Percentiles rank a stretch among this genome's conserved stretches.
These are phyloP conservation scores for Patella depressa DNA, from an alignment of 2,888 invertebrate species.

Conservation along the genomic window DNA sequence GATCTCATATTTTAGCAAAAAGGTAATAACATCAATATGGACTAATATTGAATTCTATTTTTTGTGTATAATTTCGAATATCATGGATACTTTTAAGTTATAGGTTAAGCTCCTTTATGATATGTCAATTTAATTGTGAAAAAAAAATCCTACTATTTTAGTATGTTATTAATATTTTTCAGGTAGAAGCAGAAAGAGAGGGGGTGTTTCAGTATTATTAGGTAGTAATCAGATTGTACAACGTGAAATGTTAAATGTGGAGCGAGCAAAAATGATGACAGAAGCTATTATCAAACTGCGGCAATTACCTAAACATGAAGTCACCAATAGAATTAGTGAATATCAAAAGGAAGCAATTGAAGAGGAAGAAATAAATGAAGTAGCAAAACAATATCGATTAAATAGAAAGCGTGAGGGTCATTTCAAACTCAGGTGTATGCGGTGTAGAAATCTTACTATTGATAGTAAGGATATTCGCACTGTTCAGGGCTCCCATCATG, in stretches of 20 bases:
- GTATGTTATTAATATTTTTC: background rate
- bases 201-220: constrained; percentile 36
- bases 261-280: constrained; percentile 35
- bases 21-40: too few species aligned
- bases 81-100: too few species aligned
- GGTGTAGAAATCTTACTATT: constrained; percentile 20
- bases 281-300: constrained; percentile 31
- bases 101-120: too few species aligned
- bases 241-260: constrained; percentile 36
- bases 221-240: constrained; percentile 33
- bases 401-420: constrained; percentile 2
- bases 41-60: too few species aligned
- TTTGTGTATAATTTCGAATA: too few species aligned
- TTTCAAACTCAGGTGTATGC: constrained; percentile 25
- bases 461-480: constrained; percentile 20
- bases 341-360: constrained; percentile 11
- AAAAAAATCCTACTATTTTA: background rate
- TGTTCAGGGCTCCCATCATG: constrained; percentile 26
- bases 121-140: too few species aligned
- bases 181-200: constrained; percentile 42
- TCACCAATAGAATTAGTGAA: constrained; percentile 12
- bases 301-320: constrained; percentile 19
- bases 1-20: too few species aligned
- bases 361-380: constrained; percentile 25
- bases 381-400: background rate